A percentile compares a stretch with the other conserved stretches of the same genome.
phyloP scores from a whole-genome alignment of 1,140 invertebrate species.

The Hermetia illucens region DNA sequence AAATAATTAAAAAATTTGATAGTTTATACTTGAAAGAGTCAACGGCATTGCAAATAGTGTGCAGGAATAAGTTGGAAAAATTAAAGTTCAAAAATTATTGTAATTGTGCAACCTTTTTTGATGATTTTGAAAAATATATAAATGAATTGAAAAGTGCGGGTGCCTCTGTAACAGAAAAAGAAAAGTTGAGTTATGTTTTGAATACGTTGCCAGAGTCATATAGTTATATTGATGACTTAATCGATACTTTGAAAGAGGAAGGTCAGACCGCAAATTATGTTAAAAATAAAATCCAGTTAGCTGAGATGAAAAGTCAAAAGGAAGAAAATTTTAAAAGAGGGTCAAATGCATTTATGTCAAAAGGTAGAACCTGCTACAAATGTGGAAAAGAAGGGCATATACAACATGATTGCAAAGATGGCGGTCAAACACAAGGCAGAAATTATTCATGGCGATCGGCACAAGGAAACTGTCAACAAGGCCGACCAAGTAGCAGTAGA shows the following conservation, averaged over 20 bases:
- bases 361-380: too few species aligned
- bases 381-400: too few species aligned
- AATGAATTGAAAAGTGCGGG: slow-evolving; percentile 18
- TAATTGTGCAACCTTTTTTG: slow-evolving; percentile 12
- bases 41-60: slow-evolving; percentile 17
- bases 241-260: slow-evolving; percentile 3
- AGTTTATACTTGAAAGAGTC: slow-evolving; percentile 16
- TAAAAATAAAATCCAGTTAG: slow-evolving; percentile 1
- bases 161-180: slow-evolving; percentile 13
- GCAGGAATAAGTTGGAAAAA: slow-evolving; percentile 13
- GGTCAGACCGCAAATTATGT: background rate
- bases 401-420: too few species aligned
- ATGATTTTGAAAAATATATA: slow-evolving; percentile 17
- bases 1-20: slow-evolving; percentile 19
- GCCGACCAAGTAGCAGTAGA: too few species aligned
- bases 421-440: too few species aligned
- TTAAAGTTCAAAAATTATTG: slow-evolving; percentile 14
- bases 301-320: too few species aligned
- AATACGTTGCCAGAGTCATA: slow-evolving; percentile 11
- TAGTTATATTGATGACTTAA: slow-evolving; percentile 17
- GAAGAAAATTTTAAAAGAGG: too few species aligned
- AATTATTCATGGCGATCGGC: too few species aligned
- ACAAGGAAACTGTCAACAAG: too few species aligned
- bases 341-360: too few species aligned
- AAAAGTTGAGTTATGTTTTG: slow-evolving; percentile 19